Conservation (phyloP, 2,797 vertebrate species). For the Brotula barbata region DNA sequence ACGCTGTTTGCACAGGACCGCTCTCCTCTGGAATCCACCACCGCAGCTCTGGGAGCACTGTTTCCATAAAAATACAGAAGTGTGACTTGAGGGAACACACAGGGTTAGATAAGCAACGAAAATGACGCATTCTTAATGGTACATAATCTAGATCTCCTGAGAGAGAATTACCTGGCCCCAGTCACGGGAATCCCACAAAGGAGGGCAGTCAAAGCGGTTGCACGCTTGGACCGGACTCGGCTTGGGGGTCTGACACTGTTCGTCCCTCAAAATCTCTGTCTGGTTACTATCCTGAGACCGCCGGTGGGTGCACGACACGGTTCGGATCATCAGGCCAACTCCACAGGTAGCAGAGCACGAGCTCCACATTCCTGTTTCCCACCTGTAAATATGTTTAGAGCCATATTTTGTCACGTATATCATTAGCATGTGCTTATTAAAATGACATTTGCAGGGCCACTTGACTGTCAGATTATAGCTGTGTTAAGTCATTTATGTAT, state of each 20-base stretch:
- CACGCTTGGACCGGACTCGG: constrained; percentile 89
- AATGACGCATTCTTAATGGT: background rate
- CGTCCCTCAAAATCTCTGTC: constrained; percentile 80
- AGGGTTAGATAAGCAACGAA: constrained; percentile 14
- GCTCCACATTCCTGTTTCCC: constrained; percentile 91
- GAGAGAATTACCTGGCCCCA: constrained; percentile 86
- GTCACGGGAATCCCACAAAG: constrained; percentile 85
- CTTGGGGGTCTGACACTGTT: constrained; percentile 85
- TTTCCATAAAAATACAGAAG: constrained; percentile 29
- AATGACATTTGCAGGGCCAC: background rate
- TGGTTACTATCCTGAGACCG: constrained; percentile 82
- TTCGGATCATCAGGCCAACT: constrained; percentile 89
- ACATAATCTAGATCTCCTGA: background rate
- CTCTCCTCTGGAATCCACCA: constrained; percentile 82
- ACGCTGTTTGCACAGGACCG: constrained; percentile 87
- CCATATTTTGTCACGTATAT: constrained; percentile 4
- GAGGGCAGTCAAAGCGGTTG: constrained; percentile 93
- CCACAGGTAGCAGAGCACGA: constrained; percentile 92
- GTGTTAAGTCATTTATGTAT: background rate
- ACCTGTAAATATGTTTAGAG: constrained; percentile 75
- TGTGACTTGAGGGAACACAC: constrained; percentile 14
- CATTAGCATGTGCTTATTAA: background rate
- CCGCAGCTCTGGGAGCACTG: constrained; percentile 93
- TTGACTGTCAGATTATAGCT: background rate
- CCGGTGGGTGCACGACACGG: constrained; percentile 84